phyloP scores from a whole-genome alignment of 2,113 vertebrate genomes.

The Mola mola region DNA sequence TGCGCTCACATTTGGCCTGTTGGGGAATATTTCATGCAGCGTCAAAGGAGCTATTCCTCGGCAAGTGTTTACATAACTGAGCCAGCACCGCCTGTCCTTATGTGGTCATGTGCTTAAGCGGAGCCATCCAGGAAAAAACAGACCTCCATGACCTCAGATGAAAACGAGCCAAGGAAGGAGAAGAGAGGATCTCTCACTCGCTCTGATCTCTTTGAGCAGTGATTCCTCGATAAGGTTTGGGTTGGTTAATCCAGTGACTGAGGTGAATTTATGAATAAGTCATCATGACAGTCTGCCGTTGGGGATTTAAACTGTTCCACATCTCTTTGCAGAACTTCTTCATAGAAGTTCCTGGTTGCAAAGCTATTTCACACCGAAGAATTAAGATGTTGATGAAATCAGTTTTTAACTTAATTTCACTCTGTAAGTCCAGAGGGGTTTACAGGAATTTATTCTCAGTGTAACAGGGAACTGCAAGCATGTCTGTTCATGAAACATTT shows the following conservation, averaged over 20 bases:
- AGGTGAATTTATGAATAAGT: slow-evolving; percentile 27
- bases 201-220: not conserved
- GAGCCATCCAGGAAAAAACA: slow-evolving; percentile 67
- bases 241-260: slow-evolving; percentile 25
- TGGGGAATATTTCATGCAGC: slow-evolving; percentile 45
- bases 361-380: slow-evolving; percentile 49
- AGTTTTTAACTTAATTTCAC: not conserved
- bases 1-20: slow-evolving; percentile 26
- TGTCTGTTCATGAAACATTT: not conserved
- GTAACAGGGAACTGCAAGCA: too few relatives aligned
- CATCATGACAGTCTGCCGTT: slow-evolving; percentile 11
- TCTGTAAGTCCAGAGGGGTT: slow-evolving; percentile 2
- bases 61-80: slow-evolving; percentile 77
- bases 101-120: slow-evolving; percentile 79
- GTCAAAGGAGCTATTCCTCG: slow-evolving; percentile 60
- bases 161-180: slow-evolving; percentile 59
- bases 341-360: slow-evolving; percentile 7
- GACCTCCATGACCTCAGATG: slow-evolving; percentile 60
- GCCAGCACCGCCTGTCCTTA: slow-evolving; percentile 78
- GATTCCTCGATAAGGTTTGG: slow-evolving; percentile 26
- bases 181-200: slow-evolving; percentile 31
- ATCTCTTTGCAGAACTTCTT: slow-evolving; percentile 12
- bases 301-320: not conserved
- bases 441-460: not conserved
- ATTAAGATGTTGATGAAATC: slow-evolving; percentile 44